phyloP scores from a whole-genome alignment of 2,888 invertebrate genomes.

The Serrognathus titanus region DNA sequence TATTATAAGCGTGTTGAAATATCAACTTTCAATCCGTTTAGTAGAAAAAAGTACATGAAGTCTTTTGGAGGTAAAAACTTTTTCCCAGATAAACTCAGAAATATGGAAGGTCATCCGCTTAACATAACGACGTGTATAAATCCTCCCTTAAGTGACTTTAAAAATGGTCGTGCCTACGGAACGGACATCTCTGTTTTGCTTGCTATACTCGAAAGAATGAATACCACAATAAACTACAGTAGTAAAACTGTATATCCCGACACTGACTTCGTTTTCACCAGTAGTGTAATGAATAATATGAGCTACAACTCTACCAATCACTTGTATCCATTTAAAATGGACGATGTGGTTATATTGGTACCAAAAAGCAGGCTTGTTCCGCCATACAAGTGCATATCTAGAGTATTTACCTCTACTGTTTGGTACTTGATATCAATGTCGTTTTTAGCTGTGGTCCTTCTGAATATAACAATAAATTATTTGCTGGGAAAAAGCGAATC shows the following conservation, averaged over 20 bases:
- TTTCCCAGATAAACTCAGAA: background rate
- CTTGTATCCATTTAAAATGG: conserved; percentile 1
- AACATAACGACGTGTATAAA: background rate
- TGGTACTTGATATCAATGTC: background rate
- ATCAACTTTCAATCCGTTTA: background rate
- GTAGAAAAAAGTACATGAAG: background rate
- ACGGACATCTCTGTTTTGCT: background rate
- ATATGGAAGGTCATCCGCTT: background rate
- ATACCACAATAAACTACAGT: too few relatives aligned
- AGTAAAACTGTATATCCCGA: too few relatives aligned
- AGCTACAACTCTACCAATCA: background rate
- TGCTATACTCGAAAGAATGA: too few relatives aligned
- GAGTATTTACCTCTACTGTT: background rate
- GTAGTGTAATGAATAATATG: background rate
- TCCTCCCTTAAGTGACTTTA: background rate
- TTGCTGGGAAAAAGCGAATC: too few relatives aligned
- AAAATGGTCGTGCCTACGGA: background rate
- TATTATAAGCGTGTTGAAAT: background rate
- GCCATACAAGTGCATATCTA: background rate
- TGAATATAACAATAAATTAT: too few relatives aligned
- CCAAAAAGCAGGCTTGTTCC: background rate
- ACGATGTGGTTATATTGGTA: conserved; percentile 1
- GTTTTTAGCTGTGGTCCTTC: too few relatives aligned
- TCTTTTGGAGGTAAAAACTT: background rate
- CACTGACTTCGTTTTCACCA: too few relatives aligned